Base-by-base conservation (phyloP, 53 echinoderm and acorn worm genomes). In the Paracentrotus lividus region DNA sequence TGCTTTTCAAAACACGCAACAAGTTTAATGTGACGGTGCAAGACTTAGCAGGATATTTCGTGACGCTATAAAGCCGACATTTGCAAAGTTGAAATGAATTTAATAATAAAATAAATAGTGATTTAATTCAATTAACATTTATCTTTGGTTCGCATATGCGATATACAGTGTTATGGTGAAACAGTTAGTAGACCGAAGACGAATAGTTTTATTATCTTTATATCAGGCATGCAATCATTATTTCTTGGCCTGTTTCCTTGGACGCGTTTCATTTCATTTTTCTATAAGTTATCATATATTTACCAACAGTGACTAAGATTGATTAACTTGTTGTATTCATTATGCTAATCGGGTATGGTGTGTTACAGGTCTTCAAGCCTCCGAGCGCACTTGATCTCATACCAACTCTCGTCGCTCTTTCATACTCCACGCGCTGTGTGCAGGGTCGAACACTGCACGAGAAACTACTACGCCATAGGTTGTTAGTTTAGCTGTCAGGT, bases 401-500 rank as follows among this genome's bases (percentile, higher is more conserved):
- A 54, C 21, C 86, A 33, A 86, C 9, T 21, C 32, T 24, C 7
- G 43, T 21, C 20, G 26, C 47, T 21, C 32, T 16, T 26, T 47
- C 81, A 81, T 81, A 20, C 66, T 90, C 49, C 90, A 40, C 34
- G 75, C 90, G 72, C 75, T 13, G 45, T 51, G 26, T 44, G 42
- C 53, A 69, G n/a, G 69, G 68, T 40, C 5, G 32, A 21, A 47
- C 90, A 32, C 69, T 27, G 36, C 90, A 34, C 52, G 72, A 72
- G 29, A 90, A 90, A 72, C 43, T 43, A 27, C 8, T 53, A 33
- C 90, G 90, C 90, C 90, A 49, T 16, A 49, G 90, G 90, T 72
- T 90, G 90, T 90, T 90, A 56, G 90, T 90, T 72, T 90, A 90
- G 90, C 90, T 90, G 90, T 90, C 90, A 90, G 90, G 90, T 90